Evolutionary conservation across 2,113 vertebrate genomes (phyloP).

Genomic region (Prionailurus bengalensis): DNA sequence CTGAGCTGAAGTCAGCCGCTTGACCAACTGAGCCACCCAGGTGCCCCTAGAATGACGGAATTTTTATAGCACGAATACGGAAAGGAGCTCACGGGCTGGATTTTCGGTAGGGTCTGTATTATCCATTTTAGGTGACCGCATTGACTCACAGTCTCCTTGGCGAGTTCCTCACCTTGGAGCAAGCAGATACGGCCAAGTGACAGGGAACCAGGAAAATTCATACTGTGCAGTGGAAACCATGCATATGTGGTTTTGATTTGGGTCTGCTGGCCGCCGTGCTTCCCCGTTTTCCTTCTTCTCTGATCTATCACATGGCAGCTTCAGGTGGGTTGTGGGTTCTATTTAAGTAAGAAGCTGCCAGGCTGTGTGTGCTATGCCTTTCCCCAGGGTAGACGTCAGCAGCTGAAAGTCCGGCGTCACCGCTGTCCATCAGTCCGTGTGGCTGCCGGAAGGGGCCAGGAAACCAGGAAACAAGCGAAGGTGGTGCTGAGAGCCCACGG

Average conservation of each 20-base stretch:
- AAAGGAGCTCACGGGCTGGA: background rate
- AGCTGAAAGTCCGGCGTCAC: background rate
- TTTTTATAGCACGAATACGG: conserved; percentile 40
- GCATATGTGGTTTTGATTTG: conserved; percentile 3
- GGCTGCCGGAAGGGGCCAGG: background rate
- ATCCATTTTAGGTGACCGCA: conserved; percentile 35
- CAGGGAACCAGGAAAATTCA: background rate
- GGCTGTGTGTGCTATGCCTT: background rate
- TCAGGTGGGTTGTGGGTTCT: background rate
- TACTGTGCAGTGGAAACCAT: background rate
- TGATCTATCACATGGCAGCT: background rate
- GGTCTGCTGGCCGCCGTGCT: background rate
- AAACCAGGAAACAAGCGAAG: background rate
- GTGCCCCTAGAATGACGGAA: background rate
- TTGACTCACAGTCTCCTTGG: conserved; percentile 35
- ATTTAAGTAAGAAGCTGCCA: conserved; percentile 36
- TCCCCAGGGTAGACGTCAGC: background rate
- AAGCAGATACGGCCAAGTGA: conserved; percentile 33
- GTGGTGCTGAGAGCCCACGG: background rate
- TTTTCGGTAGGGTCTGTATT: background rate
- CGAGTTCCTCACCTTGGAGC: conserved; percentile 31
- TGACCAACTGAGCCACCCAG: too few relatives aligned
- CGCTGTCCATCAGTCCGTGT: background rate
- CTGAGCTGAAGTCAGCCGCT: too few relatives aligned
- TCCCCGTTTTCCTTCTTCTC: background rate